These are phyloP conservation scores for Microplitis manilae DNA, from an alignment of 2,888 invertebrate species.

Conservation along the genomic window DNA sequence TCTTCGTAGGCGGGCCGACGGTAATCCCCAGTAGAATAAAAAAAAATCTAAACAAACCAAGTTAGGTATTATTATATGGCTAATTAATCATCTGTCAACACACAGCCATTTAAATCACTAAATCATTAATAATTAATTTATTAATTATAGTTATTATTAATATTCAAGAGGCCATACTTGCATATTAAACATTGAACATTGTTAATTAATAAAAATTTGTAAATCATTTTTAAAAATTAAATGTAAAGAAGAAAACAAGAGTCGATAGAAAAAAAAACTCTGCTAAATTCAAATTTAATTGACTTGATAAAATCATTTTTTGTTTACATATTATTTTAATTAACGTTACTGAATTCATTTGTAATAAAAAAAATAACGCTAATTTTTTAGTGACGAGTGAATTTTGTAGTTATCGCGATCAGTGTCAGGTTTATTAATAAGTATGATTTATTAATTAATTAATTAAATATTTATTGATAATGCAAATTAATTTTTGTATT, in stretches of 20 bases:
- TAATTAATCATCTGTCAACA: slow-evolving; percentile 25
- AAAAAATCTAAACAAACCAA: slow-evolving; percentile 56
- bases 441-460: not conserved
- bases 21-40: slow-evolving; percentile 68
- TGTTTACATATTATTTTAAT: not conserved
- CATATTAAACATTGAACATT: not conserved
- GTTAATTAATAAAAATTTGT: not conserved
- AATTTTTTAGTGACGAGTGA: not conserved
- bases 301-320: not conserved
- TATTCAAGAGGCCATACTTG: slow-evolving; percentile 36
- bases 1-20: slow-evolving; percentile 85
- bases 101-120: slow-evolving; percentile 49
- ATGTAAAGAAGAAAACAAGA: slow-evolving; percentile 1
- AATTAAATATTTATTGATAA: not conserved
- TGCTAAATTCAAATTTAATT: not conserved
- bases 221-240: slow-evolving; percentile 10
- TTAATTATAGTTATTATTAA: slow-evolving; percentile 19
- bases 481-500: not conserved
- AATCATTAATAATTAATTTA: slow-evolving; percentile 39
- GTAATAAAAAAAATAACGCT: not conserved
- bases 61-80: slow-evolving; percentile 65
- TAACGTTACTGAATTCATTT: not conserved
- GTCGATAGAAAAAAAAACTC: not conserved
- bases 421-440: slow-evolving; percentile 1
- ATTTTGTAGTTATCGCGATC: not conserved